These are phyloP conservation scores for Mionectes macconnelli DNA, from an alignment of 2,113 vertebrate species.

Conservation along the genomic window DNA sequence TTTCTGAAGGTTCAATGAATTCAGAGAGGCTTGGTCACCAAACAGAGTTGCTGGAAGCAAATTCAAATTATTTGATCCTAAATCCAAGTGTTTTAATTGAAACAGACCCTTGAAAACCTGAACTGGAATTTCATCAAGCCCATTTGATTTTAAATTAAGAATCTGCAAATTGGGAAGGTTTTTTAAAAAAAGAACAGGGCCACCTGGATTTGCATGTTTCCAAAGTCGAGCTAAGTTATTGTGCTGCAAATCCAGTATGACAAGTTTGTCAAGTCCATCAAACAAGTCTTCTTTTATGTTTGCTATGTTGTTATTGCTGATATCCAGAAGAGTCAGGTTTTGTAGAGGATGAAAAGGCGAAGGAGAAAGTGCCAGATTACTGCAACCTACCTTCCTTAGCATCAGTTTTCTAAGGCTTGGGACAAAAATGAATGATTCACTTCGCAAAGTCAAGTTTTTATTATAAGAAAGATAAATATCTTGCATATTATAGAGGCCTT, in stretches of 20 bases:
- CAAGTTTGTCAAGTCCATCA: constrained; percentile 79
- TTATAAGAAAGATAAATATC: constrained; percentile 87
- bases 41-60: constrained; percentile 81
- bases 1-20: constrained; percentile 82
- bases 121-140: constrained; percentile 90
- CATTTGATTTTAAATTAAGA: constrained; percentile 87
- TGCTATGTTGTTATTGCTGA: constrained; percentile 96
- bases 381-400: constrained; percentile 79
- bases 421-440: constrained; percentile 79
- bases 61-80: constrained; percentile 86
- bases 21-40: constrained; percentile 78
- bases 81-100: constrained; percentile 75
- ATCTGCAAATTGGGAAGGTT: constrained; percentile 65
- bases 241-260: constrained; percentile 88
- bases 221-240: constrained; percentile 94
- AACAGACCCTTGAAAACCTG: constrained; percentile 77
- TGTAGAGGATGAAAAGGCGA: constrained; percentile 83
- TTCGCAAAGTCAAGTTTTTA: constrained; percentile 72
- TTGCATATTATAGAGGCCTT: constrained; percentile 78
- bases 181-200: constrained; percentile 86
- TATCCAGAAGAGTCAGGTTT: constrained; percentile 85
- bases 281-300: constrained; percentile 81
- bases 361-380: constrained; percentile 69
- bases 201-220: constrained; percentile 86
- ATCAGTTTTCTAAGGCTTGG: constrained; percentile 81